Base-by-base conservation (phyloP, 2,888 invertebrate genomes). In the Eupithecia inturbata region DNA sequence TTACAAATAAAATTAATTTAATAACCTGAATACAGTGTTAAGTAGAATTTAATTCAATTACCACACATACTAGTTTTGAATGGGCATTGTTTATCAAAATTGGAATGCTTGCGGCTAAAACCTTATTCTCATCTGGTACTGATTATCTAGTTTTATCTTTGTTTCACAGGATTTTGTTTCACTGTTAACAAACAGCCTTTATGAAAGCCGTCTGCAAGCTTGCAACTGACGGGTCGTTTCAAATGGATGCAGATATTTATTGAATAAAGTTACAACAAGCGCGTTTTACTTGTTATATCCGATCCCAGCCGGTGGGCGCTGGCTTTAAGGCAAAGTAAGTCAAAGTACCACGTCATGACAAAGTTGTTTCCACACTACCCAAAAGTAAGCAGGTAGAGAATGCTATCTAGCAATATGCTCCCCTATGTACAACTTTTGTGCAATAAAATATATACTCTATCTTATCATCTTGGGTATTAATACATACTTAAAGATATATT, bases 31-130 rank as follows among this genome's bases (percentile, higher is more conserved):
- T 53, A 53, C 49, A 49, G n/a, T n/a, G n/a, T 49, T 1, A 53
- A 28, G 26, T 28, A 26, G 26, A 28, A 63, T 63, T 63, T 63
- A 31, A 63, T 63, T n/a, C n/a, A 33, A 33, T 63, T 33, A 63
- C 14, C 60, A 60, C 33, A 33, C 19, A 9, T n/a, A n/a, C 63
- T 62, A 63, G 63, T 31, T 63, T 63, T n/a, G 33, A 63, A 63
- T 63, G n/a, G 33, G 33, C 63, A 60, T 60, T 63, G 63, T 63
- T 63, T 10, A 63, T n/a, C 31, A 62, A 16, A 36, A 31, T 10
- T 31, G 19, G 19, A 63, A n/a, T 36, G 63, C n/a, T 63, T 31
- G 26, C 28, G 31, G 63, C 31, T 36, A 63, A 33, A n/a, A 33
- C 63, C 31, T 33, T 16, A 33, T 33, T 63, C 1, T 63, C n/a